A percentile compares a stretch with the other conserved stretches of the same genome.
Conservation (phyloP, 2,113 vertebrate species). For the Lepisosteus osseus region DNA sequence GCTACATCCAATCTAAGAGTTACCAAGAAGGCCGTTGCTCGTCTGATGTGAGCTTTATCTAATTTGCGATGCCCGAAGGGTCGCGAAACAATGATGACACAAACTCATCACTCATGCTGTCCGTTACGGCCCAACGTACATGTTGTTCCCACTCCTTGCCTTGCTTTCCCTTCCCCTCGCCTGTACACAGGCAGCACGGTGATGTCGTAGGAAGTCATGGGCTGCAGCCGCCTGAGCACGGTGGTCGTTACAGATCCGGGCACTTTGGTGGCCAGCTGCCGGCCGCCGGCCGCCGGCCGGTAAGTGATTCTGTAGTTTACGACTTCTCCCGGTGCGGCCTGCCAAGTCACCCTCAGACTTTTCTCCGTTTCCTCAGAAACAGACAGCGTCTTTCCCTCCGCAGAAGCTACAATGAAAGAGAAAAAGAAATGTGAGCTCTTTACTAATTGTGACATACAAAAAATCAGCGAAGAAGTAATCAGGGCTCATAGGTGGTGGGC, state of each 20-base stretch:
- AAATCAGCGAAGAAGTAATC: no score
- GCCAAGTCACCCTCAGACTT: constrained; percentile 81
- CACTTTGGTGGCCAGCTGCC: constrained; percentile 72
- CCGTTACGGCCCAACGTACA: constrained; percentile 75
- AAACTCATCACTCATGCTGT: constrained; percentile 45
- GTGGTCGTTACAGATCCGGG: constrained; percentile 63
- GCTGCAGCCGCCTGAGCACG: constrained; percentile 77
- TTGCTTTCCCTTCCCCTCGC: constrained; percentile 85
- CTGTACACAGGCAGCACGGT: constrained; percentile 84
- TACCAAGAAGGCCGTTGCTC: no score
- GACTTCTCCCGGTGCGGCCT: constrained; percentile 77
- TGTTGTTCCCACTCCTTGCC: constrained; percentile 94
- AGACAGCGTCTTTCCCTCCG: constrained; percentile 61
- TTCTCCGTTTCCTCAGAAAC: constrained; percentile 85
- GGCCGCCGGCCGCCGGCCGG: constrained; percentile 63
- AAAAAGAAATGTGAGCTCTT: not conserved
- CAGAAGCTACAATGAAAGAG: constrained; percentile 60
- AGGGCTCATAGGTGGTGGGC: no score
- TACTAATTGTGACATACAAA: no score
- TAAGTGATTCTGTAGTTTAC: constrained; percentile 82
- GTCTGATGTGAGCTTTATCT: no score
- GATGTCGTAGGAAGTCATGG: constrained; percentile 78
- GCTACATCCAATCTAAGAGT: no score
- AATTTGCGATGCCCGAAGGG: no score
- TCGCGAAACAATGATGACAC: not conserved